These are phyloP conservation scores for Artibeus lituratus DNA, from an alignment of 2,797 vertebrate species.

Conservation along the genomic window DNA sequence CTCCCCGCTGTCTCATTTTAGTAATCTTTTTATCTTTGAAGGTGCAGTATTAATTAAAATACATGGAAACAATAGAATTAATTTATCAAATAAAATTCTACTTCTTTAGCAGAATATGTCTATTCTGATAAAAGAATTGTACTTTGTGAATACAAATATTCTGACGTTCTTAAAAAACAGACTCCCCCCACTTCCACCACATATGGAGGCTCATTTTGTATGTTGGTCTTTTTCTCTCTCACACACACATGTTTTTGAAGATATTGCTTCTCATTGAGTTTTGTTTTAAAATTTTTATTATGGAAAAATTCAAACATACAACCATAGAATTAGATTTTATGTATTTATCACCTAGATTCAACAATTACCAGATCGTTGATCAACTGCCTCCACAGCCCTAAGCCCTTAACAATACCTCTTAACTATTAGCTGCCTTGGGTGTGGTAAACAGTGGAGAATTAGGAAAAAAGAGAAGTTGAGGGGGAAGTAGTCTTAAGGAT, in stretches of 20 bases:
- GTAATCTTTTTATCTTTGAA: constrained; percentile 41
- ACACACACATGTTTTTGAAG: background rate
- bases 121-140: background rate
- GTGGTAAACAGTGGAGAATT: background rate
- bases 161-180: background rate
- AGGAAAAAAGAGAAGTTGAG: background rate
- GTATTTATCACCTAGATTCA: background rate
- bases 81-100: constrained; percentile 50
- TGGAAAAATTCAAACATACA: constrained; percentile 12
- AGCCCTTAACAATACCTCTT: background rate
- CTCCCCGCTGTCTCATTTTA: constrained; percentile 52
- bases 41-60: constrained; percentile 52
- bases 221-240: background rate
- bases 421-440: background rate
- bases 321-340: background rate
- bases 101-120: constrained; percentile 15
- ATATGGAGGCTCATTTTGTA: background rate
- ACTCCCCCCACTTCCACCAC: background rate
- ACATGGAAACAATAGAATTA: constrained; percentile 50
- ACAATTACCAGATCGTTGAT: background rate
- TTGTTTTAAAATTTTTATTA: background rate
- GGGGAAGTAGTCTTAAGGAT: background rate
- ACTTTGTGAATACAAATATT: background rate
- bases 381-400: background rate
- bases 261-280: background rate